A percentile compares a stretch with the other conserved stretches of the same genome.
Evolutionary conservation across 1,140 invertebrate species (phyloP).

Genomic region (Choristoneura fumiferana): DNA sequence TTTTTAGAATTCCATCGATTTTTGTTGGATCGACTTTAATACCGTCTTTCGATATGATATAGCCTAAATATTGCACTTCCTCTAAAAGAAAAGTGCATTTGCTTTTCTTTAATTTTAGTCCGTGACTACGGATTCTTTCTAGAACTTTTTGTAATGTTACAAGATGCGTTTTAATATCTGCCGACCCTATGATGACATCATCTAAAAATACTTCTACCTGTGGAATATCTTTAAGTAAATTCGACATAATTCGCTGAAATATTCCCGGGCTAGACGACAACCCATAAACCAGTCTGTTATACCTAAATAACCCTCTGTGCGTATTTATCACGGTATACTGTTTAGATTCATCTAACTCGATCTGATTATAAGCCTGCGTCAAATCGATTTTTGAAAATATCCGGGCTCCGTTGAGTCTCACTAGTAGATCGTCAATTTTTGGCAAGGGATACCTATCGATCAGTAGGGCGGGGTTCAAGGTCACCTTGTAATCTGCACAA

Average conservation of each 20-base stretch:
- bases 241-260: neutral
- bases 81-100: slow-evolving; percentile 20
- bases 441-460: too few relatives aligned
- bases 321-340: too few relatives aligned
- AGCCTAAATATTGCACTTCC: slow-evolving; percentile 22
- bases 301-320: slow-evolving; percentile 6
- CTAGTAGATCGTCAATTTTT: too few relatives aligned
- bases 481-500: too few relatives aligned
- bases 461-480: too few relatives aligned
- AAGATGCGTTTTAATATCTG: neutral
- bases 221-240: slow-evolving; percentile 6
- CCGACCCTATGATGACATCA: slow-evolving; percentile 15
- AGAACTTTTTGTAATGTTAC: neutral
- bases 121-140: neutral
- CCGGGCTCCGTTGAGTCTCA: too few relatives aligned
- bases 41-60: slow-evolving; percentile 16
- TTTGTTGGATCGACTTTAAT: neutral
- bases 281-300: neutral
- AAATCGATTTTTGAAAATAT: too few relatives aligned
- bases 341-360: too few relatives aligned
- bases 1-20: neutral
- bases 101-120: slow-evolving; percentile 8
- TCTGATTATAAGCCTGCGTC: too few relatives aligned
- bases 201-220: slow-evolving; percentile 10
- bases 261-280: slow-evolving; percentile 1